Evolutionary conservation across 2,797 vertebrate species (phyloP).

Genomic region (Ciconia nigra): DNA sequence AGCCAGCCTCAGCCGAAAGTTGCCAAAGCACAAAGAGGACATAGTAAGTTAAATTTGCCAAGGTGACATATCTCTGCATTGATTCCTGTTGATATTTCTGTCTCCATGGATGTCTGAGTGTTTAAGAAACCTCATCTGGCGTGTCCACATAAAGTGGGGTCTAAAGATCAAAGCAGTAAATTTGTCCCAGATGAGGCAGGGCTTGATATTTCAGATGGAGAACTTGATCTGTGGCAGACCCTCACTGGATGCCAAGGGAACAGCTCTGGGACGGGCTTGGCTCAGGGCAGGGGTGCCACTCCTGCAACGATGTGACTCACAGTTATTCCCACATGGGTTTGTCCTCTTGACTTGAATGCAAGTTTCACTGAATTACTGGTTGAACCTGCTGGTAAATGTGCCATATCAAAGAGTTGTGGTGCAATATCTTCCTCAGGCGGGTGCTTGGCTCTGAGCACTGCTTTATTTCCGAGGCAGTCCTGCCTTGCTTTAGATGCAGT

Average conservation of each 20-base stretch:
- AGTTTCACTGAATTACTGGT: background rate
- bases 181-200: background rate
- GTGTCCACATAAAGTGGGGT: background rate
- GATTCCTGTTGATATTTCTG: background rate
- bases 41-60: background rate
- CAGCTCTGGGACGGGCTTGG: background rate
- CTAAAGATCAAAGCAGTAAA: background rate
- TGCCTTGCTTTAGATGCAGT: background rate
- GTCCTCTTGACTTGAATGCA: background rate
- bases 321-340: background rate
- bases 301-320: background rate
- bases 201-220: background rate
- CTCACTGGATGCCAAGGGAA: background rate
- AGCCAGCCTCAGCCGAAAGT: background rate
- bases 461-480: background rate
- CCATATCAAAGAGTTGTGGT: background rate
- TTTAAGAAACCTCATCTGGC: background rate
- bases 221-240: background rate
- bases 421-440: background rate
- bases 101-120: background rate
- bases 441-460: background rate
- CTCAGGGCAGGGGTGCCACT: background rate
- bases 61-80: background rate
- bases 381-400: constrained; percentile 14
- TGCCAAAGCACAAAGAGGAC: background rate